phyloP scores from a whole-genome alignment of 2,797 vertebrate species.

The Calcarius lapponicus region DNA sequence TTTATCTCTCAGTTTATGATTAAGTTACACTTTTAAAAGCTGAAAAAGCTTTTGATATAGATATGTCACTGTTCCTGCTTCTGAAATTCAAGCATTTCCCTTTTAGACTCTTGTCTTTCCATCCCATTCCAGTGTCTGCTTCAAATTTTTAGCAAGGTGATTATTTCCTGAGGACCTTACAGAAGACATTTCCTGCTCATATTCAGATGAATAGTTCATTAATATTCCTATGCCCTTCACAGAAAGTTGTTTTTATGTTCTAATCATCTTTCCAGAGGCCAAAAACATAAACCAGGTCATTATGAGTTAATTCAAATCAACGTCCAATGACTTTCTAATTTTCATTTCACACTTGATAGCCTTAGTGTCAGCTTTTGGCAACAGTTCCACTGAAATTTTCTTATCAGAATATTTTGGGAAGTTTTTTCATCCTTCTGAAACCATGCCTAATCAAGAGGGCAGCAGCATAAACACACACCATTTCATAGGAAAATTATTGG shows the following conservation, averaged over 20 bases:
- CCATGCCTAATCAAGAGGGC: neutral
- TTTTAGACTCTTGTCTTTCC: neutral
- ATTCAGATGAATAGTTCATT: neutral
- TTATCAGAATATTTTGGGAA: neutral
- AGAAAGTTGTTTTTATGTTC: slow-evolving; percentile 32
- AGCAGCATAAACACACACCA: neutral
- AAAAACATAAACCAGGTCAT: slow-evolving; percentile 42
- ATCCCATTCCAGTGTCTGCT: neutral
- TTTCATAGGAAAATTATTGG: neutral
- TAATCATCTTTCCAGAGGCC: neutral
- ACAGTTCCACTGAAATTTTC: neutral
- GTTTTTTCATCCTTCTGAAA: neutral
- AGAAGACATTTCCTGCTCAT: neutral
- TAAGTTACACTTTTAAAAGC: neutral
- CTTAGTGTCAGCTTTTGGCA: neutral
- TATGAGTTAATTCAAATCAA: slow-evolving; percentile 39
- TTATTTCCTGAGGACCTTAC: neutral
- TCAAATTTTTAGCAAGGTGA: neutral
- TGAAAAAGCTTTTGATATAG: neutral
- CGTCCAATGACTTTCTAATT: neutral
- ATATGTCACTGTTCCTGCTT: neutral
- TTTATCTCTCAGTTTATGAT: neutral
- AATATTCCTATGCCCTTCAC: slow-evolving; percentile 14
- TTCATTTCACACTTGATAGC: slow-evolving; percentile 37
- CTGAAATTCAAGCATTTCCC: neutral